phyloP scores from a whole-genome alignment of 2,113 vertebrate species.

The Corythaeola cristata region DNA sequence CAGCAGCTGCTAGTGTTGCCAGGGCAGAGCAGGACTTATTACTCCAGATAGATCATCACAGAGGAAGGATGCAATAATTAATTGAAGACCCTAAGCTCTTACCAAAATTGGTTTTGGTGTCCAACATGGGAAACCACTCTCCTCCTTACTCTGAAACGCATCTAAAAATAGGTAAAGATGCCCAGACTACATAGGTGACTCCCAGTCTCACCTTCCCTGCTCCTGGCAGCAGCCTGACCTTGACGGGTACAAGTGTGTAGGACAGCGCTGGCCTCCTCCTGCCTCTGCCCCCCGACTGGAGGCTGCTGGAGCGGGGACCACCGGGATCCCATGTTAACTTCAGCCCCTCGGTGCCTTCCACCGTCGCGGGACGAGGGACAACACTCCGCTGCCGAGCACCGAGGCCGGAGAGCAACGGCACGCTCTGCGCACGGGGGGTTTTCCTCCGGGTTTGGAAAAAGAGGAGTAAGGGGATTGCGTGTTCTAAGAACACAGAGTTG shows the following conservation, averaged over 20 bases:
- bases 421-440: accelerated
- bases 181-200: neutral
- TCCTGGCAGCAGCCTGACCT: neutral
- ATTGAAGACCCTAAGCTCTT: neutral
- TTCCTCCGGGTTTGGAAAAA: neutral
- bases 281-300: neutral
- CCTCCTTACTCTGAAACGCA: neutral
- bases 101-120: neutral
- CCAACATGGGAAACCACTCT: neutral
- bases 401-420: accelerated
- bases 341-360: neutral
- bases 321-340: accelerated
- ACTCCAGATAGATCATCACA: too few relatives aligned
- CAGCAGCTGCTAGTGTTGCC: neutral
- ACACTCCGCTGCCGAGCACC: neutral
- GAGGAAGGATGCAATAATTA: neutral
- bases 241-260: accelerated
- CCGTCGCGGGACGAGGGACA: accelerated
- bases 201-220: neutral
- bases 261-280: accelerated
- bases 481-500: neutral
- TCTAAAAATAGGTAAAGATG: neutral
- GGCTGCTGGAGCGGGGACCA: neutral
- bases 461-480: accelerated
- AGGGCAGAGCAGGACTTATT: neutral